phyloP scores from a whole-genome alignment of 2,113 vertebrate species.

The Cyanoderma ruficeps region DNA sequence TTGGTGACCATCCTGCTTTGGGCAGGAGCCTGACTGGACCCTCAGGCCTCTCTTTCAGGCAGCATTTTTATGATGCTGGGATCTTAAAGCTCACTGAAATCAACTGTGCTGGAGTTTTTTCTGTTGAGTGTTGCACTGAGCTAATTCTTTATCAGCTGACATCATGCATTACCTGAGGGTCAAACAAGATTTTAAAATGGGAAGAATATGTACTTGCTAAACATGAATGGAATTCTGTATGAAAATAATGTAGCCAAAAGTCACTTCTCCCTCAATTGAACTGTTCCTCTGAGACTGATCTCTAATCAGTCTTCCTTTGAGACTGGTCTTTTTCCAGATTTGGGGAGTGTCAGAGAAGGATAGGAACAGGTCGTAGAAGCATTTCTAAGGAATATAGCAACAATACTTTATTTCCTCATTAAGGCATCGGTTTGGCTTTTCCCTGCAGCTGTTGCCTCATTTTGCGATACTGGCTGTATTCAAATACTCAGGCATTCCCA shows the following conservation, averaged over 20 bases:
- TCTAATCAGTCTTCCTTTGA: neutral
- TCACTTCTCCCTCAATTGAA: neutral
- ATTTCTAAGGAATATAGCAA: neutral
- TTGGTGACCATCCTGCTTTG: neutral
- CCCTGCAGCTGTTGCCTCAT: neutral
- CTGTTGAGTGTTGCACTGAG: neutral
- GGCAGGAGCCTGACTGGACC: neutral
- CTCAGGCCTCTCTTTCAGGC: neutral
- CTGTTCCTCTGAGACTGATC: neutral
- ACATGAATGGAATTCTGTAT: neutral
- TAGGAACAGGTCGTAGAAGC: neutral
- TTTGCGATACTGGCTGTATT: neutral
- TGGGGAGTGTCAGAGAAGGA: neutral
- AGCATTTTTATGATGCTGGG: neutral
- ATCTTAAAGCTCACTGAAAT: neutral
- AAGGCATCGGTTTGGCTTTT: neutral
- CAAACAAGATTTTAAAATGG: neutral
- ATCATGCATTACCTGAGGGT: neutral
- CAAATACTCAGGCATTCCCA: neutral
- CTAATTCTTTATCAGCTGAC: neutral
- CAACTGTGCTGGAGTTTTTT: neutral
- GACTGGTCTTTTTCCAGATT: neutral
- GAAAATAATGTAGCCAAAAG: neutral
- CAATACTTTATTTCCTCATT: neutral
- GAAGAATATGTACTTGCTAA: neutral